A percentile compares a stretch with the other conserved stretches of the same genome.
These are phyloP conservation scores for Neoarius graeffei DNA, from an alignment of 2,113 vertebrate species.

Conservation along the genomic window DNA sequence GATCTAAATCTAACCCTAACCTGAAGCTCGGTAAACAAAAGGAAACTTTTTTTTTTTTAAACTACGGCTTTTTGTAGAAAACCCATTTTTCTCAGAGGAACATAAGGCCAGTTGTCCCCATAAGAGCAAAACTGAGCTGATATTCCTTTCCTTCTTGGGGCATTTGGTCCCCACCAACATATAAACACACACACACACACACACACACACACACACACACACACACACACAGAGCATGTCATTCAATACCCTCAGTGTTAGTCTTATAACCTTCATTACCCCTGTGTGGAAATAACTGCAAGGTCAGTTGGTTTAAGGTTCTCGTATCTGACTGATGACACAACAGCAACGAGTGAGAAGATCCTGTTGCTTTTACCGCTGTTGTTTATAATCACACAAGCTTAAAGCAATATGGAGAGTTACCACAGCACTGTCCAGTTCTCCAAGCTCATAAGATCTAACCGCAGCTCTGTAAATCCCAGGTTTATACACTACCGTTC, in stretches of 20 bases:
- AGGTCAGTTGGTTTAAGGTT: slow-evolving; percentile 28
- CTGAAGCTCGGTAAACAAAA: background rate
- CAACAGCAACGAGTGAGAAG: background rate
- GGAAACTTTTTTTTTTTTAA: background rate
- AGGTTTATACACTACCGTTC: too few species aligned
- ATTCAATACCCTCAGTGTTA: slow-evolving; percentile 31
- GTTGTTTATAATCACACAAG: background rate
- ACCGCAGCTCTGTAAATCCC: background rate
- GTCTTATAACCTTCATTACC: slow-evolving; percentile 13
- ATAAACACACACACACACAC: background rate
- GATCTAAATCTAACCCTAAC: background rate
- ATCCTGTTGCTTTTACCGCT: background rate
- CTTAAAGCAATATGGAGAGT: background rate
- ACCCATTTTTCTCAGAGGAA: background rate
- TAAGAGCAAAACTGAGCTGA: background rate
- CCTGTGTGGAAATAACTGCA: slow-evolving; percentile 11
- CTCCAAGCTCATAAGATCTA: background rate
- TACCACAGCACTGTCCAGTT: background rate
- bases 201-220: background rate
- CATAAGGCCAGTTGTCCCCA: background rate
- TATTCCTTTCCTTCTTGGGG: background rate
- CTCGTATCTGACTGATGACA: background rate
- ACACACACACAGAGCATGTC: slow-evolving; percentile 20
- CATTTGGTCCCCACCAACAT: background rate
- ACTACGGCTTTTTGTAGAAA: background rate